Conservation (phyloP, 2,113 vertebrate genomes). For the Triplophysa tibetana region DNA sequence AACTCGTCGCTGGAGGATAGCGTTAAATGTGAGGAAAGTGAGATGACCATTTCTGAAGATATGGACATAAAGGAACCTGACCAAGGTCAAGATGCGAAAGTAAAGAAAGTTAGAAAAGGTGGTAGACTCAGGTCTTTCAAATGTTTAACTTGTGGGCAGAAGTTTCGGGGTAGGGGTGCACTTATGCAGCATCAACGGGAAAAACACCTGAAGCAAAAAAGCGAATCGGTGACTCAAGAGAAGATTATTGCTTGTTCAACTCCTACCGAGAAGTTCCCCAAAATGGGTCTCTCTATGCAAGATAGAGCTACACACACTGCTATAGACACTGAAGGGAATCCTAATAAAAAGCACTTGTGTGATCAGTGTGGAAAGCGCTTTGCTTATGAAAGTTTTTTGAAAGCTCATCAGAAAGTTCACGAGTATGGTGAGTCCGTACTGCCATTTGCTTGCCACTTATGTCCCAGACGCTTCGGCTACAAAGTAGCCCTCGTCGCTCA, state of each 20-base stretch:
- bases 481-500: conserved; percentile 33
- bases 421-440: conserved; percentile 9
- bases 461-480: conserved; percentile 40
- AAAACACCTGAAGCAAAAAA: background rate
- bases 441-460: conserved; percentile 20
- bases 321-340: background rate
- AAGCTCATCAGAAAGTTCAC: conserved; percentile 45
- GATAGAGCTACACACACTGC: conserved; percentile 14
- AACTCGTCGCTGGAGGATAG: background rate
- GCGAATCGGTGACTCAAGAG: background rate
- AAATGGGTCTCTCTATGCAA: conserved; percentile 28
- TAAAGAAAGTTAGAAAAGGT: conserved; percentile 15
- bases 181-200: conserved; percentile 30
- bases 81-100: conserved; percentile 50
- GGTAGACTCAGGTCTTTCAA: conserved; percentile 8
- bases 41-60: background rate
- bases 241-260: conserved; percentile 3
- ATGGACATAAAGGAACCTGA: conserved; percentile 19
- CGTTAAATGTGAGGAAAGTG: conserved; percentile 27
- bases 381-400: background rate
- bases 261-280: conserved; percentile 23
- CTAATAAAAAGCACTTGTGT: background rate
- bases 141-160: conserved; percentile 29
- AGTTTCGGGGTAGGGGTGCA: conserved; percentile 9
- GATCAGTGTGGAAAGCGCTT: conserved; percentile 33